A percentile compares a stretch with the other conserved stretches of the same genome.
phyloP scores from a whole-genome alignment of 2,888 invertebrate species.

The Melolontha melolontha region DNA sequence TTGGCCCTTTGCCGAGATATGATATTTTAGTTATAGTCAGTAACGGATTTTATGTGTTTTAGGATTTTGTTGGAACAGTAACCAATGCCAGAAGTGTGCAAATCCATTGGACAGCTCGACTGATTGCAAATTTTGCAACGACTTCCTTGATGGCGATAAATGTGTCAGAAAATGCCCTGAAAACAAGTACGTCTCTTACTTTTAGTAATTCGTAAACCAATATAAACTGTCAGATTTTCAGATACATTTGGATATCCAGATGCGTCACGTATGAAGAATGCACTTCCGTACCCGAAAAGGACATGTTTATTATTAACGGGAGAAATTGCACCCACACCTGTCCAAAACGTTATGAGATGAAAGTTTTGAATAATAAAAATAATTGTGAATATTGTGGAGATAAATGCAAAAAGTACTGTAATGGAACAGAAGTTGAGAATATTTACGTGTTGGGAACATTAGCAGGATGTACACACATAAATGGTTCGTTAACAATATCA shows the following conservation, averaged over 20 bases:
- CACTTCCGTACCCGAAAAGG: slow-evolving; percentile 54
- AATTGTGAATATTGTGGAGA: slow-evolving; percentile 57
- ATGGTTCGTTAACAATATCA: slow-evolving; percentile 75
- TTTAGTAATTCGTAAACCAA: slow-evolving; percentile 10
- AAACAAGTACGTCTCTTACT: slow-evolving; percentile 70
- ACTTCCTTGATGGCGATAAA: slow-evolving; percentile 64
- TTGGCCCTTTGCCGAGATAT: no score
- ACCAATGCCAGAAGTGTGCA: slow-evolving; percentile 68
- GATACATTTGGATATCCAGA: slow-evolving; percentile 53
- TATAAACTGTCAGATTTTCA: slow-evolving; percentile 49
- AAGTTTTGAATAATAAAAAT: slow-evolving; percentile 53
- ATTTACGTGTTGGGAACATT: slow-evolving; percentile 68
- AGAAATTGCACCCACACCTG: slow-evolving; percentile 76
- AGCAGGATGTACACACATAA: slow-evolving; percentile 82
- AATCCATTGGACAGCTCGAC: slow-evolving; percentile 63
- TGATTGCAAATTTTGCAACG: slow-evolving; percentile 67
- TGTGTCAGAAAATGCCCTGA: slow-evolving; percentile 71
- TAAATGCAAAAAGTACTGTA: slow-evolving; percentile 65
- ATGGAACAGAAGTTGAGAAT: slow-evolving; percentile 57
- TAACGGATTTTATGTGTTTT: slow-evolving; percentile 43
- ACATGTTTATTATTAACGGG: slow-evolving; percentile 64
- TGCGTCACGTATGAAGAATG: slow-evolving; percentile 83
- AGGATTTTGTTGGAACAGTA: slow-evolving; percentile 66
- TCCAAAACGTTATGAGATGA: slow-evolving; percentile 69
- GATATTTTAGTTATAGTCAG: background rate